Conservation (phyloP, 2,888 invertebrate species). For the Catocala nupta region DNA sequence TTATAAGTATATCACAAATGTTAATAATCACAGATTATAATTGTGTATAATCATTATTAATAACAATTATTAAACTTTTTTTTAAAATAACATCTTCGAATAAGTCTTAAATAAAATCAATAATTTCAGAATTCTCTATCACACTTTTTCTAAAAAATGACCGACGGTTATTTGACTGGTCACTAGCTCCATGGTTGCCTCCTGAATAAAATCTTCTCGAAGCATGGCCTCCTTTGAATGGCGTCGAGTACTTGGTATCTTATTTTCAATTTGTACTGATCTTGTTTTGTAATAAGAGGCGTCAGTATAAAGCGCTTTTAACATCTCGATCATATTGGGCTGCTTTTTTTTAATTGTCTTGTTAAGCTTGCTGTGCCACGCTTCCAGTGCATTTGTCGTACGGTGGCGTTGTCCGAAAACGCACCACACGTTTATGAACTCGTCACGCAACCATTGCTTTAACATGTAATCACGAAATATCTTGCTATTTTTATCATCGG, state of each 20-base stretch:
- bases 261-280: slow-evolving; percentile 12
- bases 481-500: slow-evolving; percentile 12
- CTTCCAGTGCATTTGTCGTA: slow-evolving; percentile 12
- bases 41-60: no score
- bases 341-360: slow-evolving; percentile 5
- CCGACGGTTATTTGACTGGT: slow-evolving; percentile 10
- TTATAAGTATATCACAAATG: neutral
- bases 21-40: slow-evolving; percentile 1
- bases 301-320: neutral
- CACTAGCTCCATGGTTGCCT: slow-evolving; percentile 13
- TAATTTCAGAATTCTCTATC: slow-evolving; percentile 1
- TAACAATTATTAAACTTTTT: no score
- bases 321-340: slow-evolving; percentile 2
- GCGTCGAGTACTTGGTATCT: slow-evolving; percentile 11
- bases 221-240: slow-evolving; percentile 13
- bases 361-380: slow-evolving; percentile 18
- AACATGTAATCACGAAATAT: slow-evolving; percentile 15
- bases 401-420: slow-evolving; percentile 7
- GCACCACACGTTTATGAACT: slow-evolving; percentile 19
- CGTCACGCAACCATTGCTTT: slow-evolving; percentile 9
- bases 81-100: no score
- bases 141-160: slow-evolving; percentile 8
- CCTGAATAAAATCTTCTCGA: slow-evolving; percentile 17
- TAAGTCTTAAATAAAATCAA: slow-evolving; percentile 1
- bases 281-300: slow-evolving; percentile 13